Evolutionary conservation across 2,888 invertebrate genomes (phyloP).

Genomic region (Graphium colonna): DNA sequence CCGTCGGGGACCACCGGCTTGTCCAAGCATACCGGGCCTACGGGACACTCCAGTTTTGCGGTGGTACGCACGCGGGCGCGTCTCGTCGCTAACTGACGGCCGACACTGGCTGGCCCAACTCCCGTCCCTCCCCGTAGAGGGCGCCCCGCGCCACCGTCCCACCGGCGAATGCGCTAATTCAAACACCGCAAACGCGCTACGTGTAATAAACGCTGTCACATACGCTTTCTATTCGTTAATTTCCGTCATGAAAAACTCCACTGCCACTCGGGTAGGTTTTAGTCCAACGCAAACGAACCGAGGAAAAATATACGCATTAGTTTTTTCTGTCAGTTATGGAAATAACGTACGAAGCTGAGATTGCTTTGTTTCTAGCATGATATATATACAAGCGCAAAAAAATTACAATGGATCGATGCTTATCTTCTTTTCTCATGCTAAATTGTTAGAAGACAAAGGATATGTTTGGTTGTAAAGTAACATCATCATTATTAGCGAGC

Average conservation of each 20-base stretch:
- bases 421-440: conserved; percentile 17
- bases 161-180: conserved; percentile 53
- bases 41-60: conserved; percentile 73
- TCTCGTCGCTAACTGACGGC: conserved; percentile 63
- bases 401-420: conserved; percentile 9
- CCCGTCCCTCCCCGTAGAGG: conserved; percentile 47
- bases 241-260: conserved; percentile 17
- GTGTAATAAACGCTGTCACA: conserved; percentile 13
- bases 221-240: conserved; percentile 18
- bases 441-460: conserved; percentile 7
- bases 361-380: background rate
- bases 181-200: conserved; percentile 44
- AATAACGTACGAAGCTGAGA: too few relatives aligned
- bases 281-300: background rate
- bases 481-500: too few relatives aligned
- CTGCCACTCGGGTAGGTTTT: background rate
- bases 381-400: conserved; percentile 1
- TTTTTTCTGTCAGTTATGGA: background rate
- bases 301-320: background rate
- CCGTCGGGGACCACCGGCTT: conserved; percentile 69
- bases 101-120: conserved; percentile 38
- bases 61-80: conserved; percentile 72
- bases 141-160: conserved; percentile 39
- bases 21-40: conserved; percentile 76
- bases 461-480: conserved; percentile 7